A percentile compares a stretch with the other conserved stretches of the same genome.
phyloP scores from a whole-genome alignment of 2,888 invertebrate genomes.

The Tanytarsus gracilentus region DNA sequence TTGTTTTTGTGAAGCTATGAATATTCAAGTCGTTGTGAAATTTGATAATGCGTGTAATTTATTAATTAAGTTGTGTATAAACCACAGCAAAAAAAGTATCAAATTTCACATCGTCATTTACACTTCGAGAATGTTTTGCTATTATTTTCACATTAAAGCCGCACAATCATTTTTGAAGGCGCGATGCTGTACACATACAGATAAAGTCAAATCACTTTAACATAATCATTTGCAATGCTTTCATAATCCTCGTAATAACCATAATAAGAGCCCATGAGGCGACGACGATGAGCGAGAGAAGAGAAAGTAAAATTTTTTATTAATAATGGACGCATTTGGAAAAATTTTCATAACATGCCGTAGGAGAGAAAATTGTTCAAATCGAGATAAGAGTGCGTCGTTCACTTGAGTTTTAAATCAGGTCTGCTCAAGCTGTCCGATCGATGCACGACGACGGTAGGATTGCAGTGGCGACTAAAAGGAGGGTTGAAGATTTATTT shows the following conservation, averaged over 20 bases:
- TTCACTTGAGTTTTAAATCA: slow-evolving; percentile 14
- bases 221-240: not conserved
- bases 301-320: slow-evolving; percentile 5
- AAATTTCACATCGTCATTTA: not conserved
- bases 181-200: no score
- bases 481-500: slow-evolving; percentile 7
- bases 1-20: no score
- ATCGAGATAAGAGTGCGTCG: not conserved
- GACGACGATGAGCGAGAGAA: not conserved
- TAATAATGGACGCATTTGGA: slow-evolving; percentile 16
- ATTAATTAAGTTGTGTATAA: slow-evolving; percentile 4
- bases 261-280: not conserved
- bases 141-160: no score
- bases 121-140: not conserved
- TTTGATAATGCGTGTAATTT: slow-evolving; percentile 14
- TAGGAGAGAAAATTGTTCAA: not conserved
- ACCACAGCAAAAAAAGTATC: not conserved
- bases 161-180: not conserved
- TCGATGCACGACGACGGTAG: no score
- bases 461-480: slow-evolving; percentile 11
- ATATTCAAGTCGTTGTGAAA: no score
- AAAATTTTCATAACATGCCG: slow-evolving; percentile 7
- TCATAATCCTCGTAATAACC: not conserved
- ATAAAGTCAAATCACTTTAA: not conserved
- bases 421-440: no score